Conservation (phyloP, 2,888 invertebrate genomes). For the Plagiodera versicolora region DNA sequence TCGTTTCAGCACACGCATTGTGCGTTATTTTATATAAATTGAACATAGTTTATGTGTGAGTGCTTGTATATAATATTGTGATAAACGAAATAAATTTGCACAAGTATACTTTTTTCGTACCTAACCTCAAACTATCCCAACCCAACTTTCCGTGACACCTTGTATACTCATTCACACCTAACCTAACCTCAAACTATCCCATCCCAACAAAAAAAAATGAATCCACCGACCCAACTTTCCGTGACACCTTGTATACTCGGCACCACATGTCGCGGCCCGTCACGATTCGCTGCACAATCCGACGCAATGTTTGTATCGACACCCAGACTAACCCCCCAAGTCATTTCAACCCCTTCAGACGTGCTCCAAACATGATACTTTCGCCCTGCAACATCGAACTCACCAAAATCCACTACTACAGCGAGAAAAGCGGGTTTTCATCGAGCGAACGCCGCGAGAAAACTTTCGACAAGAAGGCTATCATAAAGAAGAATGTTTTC, state of each 20-base stretch:
- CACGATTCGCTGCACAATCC: conserved; percentile 10
- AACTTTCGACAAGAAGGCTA: conserved; percentile 39
- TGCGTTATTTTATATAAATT: conserved; percentile 49
- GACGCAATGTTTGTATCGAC: conserved; percentile 22
- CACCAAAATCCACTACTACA: conserved; percentile 51
- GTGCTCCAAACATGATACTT: conserved; percentile 34
- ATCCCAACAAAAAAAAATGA: no score
- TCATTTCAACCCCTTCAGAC: background rate
- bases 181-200: no score
- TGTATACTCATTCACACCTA: no score
- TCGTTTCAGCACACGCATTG: conserved; percentile 40
- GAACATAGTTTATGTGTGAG: conserved; percentile 51
- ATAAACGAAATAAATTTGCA: conserved; percentile 55
- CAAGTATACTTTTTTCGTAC: conserved; percentile 35
- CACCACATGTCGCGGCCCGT: conserved; percentile 16
- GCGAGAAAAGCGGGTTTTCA: conserved; percentile 40
- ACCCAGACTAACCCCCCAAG: background rate
- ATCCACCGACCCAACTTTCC: background rate
- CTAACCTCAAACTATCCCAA: no score
- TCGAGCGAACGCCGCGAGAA: conserved; percentile 44
- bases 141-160: background rate
- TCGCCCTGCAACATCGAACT: conserved; percentile 45
- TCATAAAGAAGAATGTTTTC: conserved; percentile 51
- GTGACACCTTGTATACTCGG: background rate
- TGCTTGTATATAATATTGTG: conserved; percentile 57